A percentile compares a stretch with the other conserved stretches of the same genome.
These are phyloP conservation scores for Cheilosia impressa DNA, from an alignment of 2,888 invertebrate genomes.

Conservation along the genomic window DNA sequence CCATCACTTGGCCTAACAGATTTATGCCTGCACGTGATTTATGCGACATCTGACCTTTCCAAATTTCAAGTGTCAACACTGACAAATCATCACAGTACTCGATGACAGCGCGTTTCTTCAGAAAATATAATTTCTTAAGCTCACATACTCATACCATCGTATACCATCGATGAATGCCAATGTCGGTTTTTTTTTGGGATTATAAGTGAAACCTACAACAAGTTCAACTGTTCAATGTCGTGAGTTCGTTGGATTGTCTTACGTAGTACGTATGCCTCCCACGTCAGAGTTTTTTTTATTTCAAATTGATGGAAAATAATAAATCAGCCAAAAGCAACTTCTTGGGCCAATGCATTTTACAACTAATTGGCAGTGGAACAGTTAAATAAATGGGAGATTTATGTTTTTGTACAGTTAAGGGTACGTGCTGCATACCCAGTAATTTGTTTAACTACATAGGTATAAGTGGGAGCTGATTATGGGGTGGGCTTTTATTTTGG, in stretches of 20 bases:
- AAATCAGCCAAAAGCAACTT: too few relatives aligned
- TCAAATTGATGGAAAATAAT: neutral
- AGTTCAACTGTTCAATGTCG: slow-evolving; percentile 5
- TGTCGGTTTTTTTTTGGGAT: slow-evolving; percentile 17
- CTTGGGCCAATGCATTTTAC: too few relatives aligned
- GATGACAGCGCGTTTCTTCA: neutral
- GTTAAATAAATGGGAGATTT: too few relatives aligned
- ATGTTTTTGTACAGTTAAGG: too few relatives aligned
- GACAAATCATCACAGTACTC: neutral
- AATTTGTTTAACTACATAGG: too few relatives aligned
- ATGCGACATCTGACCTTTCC: slow-evolving; percentile 29
- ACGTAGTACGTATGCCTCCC: neutral
- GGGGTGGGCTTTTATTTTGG: too few relatives aligned
- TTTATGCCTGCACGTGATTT: slow-evolving; percentile 10
- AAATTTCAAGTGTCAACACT: neutral
- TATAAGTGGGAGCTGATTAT: too few relatives aligned
- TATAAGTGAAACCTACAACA: neutral
- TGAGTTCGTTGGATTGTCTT: neutral
- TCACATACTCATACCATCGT: neutral
- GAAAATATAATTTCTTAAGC: slow-evolving; percentile 18
- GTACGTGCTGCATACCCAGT: too few relatives aligned
- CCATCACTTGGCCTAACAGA: neutral
- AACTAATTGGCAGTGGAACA: too few relatives aligned
- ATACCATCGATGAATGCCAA: slow-evolving; percentile 17
- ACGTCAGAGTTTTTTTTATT: neutral